Base-by-base conservation (phyloP, 2,888 invertebrate genomes). In the Diarsia mendica region DNA sequence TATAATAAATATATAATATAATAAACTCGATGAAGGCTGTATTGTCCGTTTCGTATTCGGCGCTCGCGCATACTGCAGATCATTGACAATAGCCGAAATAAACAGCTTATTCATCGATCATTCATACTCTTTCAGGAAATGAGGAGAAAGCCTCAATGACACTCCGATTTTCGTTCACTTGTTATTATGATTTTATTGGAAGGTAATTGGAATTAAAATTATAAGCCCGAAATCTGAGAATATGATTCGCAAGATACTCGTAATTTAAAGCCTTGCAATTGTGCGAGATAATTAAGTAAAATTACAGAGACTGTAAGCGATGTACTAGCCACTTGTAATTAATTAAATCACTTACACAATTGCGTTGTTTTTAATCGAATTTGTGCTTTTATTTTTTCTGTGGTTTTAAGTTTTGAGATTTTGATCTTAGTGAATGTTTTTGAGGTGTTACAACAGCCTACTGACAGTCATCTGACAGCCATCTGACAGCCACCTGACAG, bases 21-120 rank as follows among this genome's bases (percentile, higher is more conserved):
- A 77, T 75, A 79, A 75, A 73, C 67, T 77, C 67, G 66, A 73
- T 33, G 65, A 81, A 63, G 67, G 82, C 58, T 73, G 28, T 51
- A 71, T 71, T 68, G 51, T 69, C 28, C n/a, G 65, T 11, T 71
- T 60, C 33, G 23, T 72, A 65, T 33, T 51, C 23, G 23, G 58
- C 70, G 82, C 66, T 18, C 44, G 71, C 65, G 67, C 70, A 48
- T 63, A 77, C 49, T 53, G 58, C 71, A 65, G 63, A 77, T 73
- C 85, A 81, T 77, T 78, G 79, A 84, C 81, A 85, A 85, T 86
- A 80, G 82, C 75, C 77, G 68, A 81, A 87, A 84, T 80, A 85
- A 83, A 78, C 79, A 82, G 82, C 84, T 82, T 75, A 85, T 84
- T 86, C 84, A 84, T 83, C 75, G 79, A 72, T 80, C 82, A 84